Percentiles rank a stretch among this genome's conserved stretches.
phyloP scores from a whole-genome alignment of 1,140 invertebrate species.

The Myzus persicae region DNA sequence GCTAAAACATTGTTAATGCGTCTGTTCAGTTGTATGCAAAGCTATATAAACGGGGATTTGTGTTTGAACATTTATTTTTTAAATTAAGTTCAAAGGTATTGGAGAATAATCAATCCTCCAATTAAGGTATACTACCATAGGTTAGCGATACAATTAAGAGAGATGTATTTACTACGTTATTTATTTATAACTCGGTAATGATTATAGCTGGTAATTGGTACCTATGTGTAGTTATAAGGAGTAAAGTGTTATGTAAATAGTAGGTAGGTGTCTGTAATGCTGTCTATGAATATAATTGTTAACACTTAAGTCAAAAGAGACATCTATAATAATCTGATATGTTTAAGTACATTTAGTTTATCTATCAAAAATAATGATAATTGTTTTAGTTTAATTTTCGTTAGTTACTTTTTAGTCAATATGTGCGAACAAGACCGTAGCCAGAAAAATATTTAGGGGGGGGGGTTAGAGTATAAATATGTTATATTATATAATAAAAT shows the following conservation, averaged over 20 bases:
- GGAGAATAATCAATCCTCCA: neutral
- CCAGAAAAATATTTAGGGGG: too few species aligned
- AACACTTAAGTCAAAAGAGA: neutral
- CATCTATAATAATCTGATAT: neutral
- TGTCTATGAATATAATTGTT: neutral
- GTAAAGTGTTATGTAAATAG: neutral
- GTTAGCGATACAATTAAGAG: neutral
- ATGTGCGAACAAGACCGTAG: too few species aligned
- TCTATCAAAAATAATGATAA: neutral
- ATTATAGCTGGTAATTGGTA: neutral
- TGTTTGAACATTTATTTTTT: neutral
- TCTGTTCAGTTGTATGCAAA: neutral
- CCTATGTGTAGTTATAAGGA: neutral
- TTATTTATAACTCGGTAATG: neutral
- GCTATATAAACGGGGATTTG: neutral
- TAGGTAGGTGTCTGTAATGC: neutral
- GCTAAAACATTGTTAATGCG: neutral
- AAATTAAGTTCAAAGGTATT: slow-evolving; percentile 30
- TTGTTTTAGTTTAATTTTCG: neutral
- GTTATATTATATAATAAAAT: too few species aligned
- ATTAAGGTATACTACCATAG: neutral
- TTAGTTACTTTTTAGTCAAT: neutral
- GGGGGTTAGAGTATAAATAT: too few species aligned
- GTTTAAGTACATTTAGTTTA: neutral
- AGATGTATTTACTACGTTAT: neutral